phyloP scores from a whole-genome alignment of 2,888 invertebrate genomes.

The Emmelina monodactyla region DNA sequence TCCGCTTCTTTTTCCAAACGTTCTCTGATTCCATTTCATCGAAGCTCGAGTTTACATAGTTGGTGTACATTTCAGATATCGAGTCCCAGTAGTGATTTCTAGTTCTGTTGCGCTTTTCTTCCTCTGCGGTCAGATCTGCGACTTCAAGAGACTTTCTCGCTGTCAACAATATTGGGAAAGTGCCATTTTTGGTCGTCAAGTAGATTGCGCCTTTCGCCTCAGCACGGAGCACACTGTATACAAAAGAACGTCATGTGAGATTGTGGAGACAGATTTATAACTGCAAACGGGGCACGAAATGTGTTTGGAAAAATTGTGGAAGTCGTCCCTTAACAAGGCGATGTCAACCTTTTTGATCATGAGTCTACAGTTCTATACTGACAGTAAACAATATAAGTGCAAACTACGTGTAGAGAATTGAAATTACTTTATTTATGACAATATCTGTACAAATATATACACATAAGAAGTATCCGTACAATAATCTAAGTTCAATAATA shows the following conservation, averaged over 20 bases:
- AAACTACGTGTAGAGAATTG: too few species aligned
- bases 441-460: too few species aligned
- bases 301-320: too few species aligned
- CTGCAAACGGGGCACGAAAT: too few species aligned
- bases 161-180: constrained; percentile 59
- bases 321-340: too few species aligned
- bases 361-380: too few species aligned
- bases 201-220: constrained; percentile 57
- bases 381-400: too few species aligned
- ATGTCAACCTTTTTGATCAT: too few species aligned
- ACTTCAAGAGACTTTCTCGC: constrained; percentile 39
- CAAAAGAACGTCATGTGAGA: background rate
- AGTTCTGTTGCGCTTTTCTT: constrained; percentile 14
- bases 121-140: constrained; percentile 4
- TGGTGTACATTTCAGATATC: constrained; percentile 33
- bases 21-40: constrained; percentile 26
- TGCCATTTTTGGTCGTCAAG: constrained; percentile 61
- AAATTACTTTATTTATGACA: too few species aligned
- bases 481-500: too few species aligned
- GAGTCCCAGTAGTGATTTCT: constrained; percentile 43
- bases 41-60: constrained; percentile 42
- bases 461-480: too few species aligned
- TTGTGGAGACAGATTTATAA: too few species aligned
- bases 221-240: constrained; percentile 18
- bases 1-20: constrained; percentile 49